A percentile compares a stretch with the other conserved stretches of the same genome.
Conservation (phyloP, 2,888 invertebrate species). For the Platynereis dumerilii region DNA sequence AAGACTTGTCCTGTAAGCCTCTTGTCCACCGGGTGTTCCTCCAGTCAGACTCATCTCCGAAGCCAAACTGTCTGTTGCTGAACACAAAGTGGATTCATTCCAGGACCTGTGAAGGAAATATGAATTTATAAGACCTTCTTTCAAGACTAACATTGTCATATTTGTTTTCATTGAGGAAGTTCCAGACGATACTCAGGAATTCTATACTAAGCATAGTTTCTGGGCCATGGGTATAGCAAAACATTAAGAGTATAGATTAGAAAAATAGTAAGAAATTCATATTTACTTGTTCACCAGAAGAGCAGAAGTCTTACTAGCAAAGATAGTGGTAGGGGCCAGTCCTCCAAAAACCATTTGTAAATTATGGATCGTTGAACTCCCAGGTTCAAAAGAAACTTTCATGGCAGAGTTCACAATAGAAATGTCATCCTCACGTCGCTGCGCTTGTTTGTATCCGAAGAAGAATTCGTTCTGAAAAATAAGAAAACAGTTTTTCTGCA, state of each 20-base stretch:
- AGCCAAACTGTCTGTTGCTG: slow-evolving; percentile 71
- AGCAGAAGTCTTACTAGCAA: slow-evolving; percentile 74
- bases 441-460: slow-evolving; percentile 87
- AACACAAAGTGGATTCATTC: slow-evolving; percentile 72
- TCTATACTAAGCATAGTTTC: no score
- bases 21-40: slow-evolving; percentile 85
- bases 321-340: slow-evolving; percentile 85
- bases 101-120: slow-evolving; percentile 66
- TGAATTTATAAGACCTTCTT: no score
- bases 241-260: no score
- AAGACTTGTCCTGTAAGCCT: slow-evolving; percentile 77
- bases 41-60: slow-evolving; percentile 79
- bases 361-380: slow-evolving; percentile 68
- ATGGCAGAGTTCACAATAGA: slow-evolving; percentile 88
- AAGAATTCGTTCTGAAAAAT: slow-evolving; percentile 75
- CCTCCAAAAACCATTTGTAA: slow-evolving; percentile 86
- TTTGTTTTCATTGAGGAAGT: no score
- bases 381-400: slow-evolving; percentile 71
- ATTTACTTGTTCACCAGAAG: slow-evolving; percentile 64
- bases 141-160: no score
- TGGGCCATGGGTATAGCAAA: no score
- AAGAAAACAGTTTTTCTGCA: no score
- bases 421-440: slow-evolving; percentile 91
- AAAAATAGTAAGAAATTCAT: no score
- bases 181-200: no score